Percentiles rank a stretch among this genome's conserved stretches.
These are phyloP conservation scores for Schlechtendalia chinensis DNA, from an alignment of 1,140 invertebrate species.

Conservation along the genomic window DNA sequence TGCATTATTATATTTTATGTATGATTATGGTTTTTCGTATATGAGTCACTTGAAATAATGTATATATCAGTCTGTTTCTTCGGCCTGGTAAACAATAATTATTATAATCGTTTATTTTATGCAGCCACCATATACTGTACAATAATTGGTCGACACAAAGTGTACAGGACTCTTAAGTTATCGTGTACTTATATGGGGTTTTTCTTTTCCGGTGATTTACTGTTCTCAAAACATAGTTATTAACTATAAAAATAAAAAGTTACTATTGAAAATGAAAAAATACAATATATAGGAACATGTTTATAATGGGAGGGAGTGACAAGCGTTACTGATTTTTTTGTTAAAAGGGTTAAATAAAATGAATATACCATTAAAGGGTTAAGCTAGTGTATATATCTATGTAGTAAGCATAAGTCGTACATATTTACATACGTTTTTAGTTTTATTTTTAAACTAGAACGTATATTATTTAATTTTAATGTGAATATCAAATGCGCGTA, in stretches of 20 bases:
- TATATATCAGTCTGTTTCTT: neutral
- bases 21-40: slow-evolving; percentile 7
- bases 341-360: neutral
- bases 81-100: slow-evolving; percentile 38
- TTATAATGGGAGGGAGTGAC: neutral
- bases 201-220: neutral
- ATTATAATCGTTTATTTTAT: slow-evolving; percentile 37
- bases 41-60: neutral
- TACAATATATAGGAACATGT: neutral
- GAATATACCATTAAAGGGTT: too few relatives aligned
- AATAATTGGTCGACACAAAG: slow-evolving; percentile 19
- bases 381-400: neutral
- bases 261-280: neutral
- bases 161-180: neutral
- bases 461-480: neutral
- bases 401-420: neutral
- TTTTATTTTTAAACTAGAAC: neutral
- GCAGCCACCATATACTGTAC: neutral
- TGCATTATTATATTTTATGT: neutral
- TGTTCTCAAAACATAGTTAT: neutral
- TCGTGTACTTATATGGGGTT: neutral
- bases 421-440: neutral
- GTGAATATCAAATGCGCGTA: too few relatives aligned
- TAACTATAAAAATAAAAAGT: neutral
- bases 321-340: neutral